Conservation (phyloP, 2,888 invertebrate species). For the Acronicta leporina region DNA sequence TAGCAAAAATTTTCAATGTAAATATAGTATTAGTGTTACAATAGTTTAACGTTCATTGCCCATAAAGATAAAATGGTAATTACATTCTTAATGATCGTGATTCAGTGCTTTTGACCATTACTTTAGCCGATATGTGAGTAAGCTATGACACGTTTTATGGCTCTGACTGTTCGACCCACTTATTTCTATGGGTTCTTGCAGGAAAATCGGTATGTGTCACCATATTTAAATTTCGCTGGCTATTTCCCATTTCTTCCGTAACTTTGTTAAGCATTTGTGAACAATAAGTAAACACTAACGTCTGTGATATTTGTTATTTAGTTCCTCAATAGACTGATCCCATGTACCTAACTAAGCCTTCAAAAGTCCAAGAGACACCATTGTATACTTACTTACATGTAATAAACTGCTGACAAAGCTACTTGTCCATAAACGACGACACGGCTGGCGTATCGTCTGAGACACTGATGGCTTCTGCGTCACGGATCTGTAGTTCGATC, state of each 20-base stretch:
- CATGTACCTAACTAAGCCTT: too few relatives aligned
- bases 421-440: too few relatives aligned
- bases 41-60: constrained; percentile 69
- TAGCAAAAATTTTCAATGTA: constrained; percentile 58
- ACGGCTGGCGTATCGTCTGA: too few relatives aligned
- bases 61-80: constrained; percentile 84
- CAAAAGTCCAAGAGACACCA: too few relatives aligned
- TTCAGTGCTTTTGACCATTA: constrained; percentile 60
- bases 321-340: too few relatives aligned
- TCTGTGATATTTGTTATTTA: too few relatives aligned
- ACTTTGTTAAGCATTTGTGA: neutral
- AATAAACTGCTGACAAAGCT: too few relatives aligned
- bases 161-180: constrained; percentile 55
- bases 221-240: neutral
- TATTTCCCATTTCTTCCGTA: neutral
- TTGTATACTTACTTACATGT: too few relatives aligned
- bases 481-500: too few relatives aligned
- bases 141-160: constrained; percentile 57
- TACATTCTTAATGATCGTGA: constrained; percentile 74
- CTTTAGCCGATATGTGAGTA: constrained; percentile 53
- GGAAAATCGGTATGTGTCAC: constrained; percentile 44
- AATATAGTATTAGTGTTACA: constrained; percentile 60
- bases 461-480: too few relatives aligned
- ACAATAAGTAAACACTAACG: neutral
- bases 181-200: constrained; percentile 28